phyloP scores from a whole-genome alignment of 2,797 vertebrate genomes.

The Calcarius lapponicus region DNA sequence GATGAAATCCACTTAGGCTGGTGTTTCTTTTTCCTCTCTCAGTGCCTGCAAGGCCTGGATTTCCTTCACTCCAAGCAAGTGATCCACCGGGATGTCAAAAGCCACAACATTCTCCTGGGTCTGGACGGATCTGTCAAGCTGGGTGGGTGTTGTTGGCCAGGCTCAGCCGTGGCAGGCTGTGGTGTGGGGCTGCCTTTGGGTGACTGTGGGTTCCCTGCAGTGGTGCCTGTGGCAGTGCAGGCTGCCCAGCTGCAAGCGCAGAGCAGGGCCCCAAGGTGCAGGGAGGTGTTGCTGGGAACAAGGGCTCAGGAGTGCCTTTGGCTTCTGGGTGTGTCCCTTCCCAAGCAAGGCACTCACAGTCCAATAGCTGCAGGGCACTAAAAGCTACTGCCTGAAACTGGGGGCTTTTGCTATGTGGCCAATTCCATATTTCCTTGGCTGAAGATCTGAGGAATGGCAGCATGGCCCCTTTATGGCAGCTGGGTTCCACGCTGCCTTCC shows the following conservation, averaged over 20 bases:
- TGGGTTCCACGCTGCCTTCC: neutral
- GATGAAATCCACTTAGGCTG: too few relatives aligned
- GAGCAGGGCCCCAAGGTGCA: neutral
- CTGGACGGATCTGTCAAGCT: too few relatives aligned
- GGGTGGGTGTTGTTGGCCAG: too few relatives aligned
- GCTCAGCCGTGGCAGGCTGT: neutral
- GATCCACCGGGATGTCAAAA: too few relatives aligned
- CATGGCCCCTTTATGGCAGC: neutral
- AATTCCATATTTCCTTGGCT: accelerated
- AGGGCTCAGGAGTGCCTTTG: neutral
- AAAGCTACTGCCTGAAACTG: neutral
- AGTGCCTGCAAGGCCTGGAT: too few relatives aligned
- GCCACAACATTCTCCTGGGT: too few relatives aligned
- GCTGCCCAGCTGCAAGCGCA: neutral
- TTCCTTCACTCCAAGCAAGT: too few relatives aligned
- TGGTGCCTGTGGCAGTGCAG: neutral
- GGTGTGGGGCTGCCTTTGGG: neutral
- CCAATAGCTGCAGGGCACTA: neutral
- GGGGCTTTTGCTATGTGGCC: neutral
- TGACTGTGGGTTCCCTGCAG: neutral
- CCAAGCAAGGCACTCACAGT: neutral
- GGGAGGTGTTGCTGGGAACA: neutral
- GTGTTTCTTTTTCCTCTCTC: too few relatives aligned
- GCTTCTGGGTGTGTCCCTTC: neutral
- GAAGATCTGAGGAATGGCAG: neutral